Evolutionary conservation across 2,888 invertebrate species (phyloP).

Genomic region (Stictocephala bisonia): DNA sequence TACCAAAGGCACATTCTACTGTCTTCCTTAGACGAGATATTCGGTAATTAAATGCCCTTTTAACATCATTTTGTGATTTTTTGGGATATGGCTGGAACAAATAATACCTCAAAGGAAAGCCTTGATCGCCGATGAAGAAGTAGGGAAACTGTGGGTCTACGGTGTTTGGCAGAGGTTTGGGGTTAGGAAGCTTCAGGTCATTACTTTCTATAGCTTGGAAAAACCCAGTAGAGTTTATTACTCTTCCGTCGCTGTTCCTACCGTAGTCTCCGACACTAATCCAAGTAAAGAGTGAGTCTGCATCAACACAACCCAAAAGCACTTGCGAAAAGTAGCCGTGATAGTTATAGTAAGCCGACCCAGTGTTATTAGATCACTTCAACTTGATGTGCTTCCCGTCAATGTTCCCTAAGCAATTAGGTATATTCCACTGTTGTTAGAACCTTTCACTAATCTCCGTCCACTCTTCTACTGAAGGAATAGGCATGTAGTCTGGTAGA

Average conservation of each 20-base stretch:
- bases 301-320: conserved; percentile 27
- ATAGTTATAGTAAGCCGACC: conserved; percentile 30
- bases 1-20: conserved; percentile 27
- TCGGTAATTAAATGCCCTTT: conserved; percentile 16
- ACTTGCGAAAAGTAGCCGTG: conserved; percentile 17
- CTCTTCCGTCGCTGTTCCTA: conserved; percentile 28
- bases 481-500: not conserved
- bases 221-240: conserved; percentile 15
- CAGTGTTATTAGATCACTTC: conserved; percentile 15
- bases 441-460: conserved; percentile 21
- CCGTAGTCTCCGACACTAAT: conserved; percentile 31
- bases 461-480: conserved; percentile 22
- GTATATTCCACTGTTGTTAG: conserved; percentile 28
- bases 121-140: conserved; percentile 35
- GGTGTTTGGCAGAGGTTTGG: conserved; percentile 19
- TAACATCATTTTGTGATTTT: not conserved
- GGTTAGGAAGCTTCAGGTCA: conserved; percentile 5
- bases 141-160: conserved; percentile 17
- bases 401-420: conserved; percentile 20
- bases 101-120: conserved; percentile 1
- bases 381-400: conserved; percentile 20
- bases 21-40: not conserved
- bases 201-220: conserved; percentile 23
- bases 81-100: conserved; percentile 7
- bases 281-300: conserved; percentile 22